Percentiles rank a stretch among this genome's conserved stretches.
These are phyloP conservation scores for Cotesia glomerata DNA, from an alignment of 1,140 invertebrate species.

Conservation along the genomic window DNA sequence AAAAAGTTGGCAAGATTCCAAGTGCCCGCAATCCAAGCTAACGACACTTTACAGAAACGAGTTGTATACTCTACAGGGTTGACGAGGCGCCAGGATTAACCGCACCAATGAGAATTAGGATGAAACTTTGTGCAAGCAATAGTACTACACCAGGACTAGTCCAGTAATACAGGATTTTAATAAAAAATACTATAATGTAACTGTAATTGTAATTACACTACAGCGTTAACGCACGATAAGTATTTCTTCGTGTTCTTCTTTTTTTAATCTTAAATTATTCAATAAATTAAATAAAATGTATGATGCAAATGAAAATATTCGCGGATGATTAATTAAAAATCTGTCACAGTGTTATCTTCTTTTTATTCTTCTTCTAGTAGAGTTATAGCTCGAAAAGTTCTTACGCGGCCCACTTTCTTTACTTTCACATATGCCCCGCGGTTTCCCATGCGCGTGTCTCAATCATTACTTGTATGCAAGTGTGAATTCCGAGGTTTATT, in stretches of 20 bases:
- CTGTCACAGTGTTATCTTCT: too few relatives aligned
- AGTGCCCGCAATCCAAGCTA: conserved; percentile 23
- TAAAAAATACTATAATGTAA: neutral
- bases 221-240: too few relatives aligned
- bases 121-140: neutral
- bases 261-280: too few relatives aligned
- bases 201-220: too few relatives aligned
- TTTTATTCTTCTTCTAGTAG: too few relatives aligned
- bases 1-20: conserved; percentile 19
- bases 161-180: neutral
- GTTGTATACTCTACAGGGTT: neutral
- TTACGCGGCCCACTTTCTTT: conserved; percentile 18
- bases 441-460: neutral
- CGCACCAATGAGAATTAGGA: conserved; percentile 7
- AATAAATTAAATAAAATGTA: too few relatives aligned
- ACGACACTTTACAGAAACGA: conserved; percentile 19
- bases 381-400: neutral
- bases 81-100: conserved; percentile 17
- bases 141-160: neutral
- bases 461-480: neutral
- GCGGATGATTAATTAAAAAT: too few relatives aligned
- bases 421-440: conserved; percentile 10
- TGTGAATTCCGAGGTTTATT: neutral
- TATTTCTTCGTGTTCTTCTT: too few relatives aligned
- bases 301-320: too few relatives aligned